phyloP scores from a whole-genome alignment of 2,113 vertebrate genomes.

The Eclectus roratus region DNA sequence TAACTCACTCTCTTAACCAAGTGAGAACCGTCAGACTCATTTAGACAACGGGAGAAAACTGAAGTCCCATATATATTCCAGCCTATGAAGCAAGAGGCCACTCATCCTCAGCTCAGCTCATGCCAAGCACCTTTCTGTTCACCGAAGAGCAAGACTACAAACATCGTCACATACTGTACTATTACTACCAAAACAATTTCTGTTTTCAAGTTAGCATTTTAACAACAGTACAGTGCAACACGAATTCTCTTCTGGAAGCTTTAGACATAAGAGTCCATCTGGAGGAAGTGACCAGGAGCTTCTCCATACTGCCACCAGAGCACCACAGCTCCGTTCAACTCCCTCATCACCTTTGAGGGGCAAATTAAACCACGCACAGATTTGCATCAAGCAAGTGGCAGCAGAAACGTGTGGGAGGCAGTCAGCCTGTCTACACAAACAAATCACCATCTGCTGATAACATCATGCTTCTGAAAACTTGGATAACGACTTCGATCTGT shows the following conservation, averaged over 20 bases:
- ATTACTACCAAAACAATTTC: conserved; percentile 10
- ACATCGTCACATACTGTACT: background rate
- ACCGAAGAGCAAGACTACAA: background rate
- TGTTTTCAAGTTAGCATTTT: background rate
- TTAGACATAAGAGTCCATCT: conserved; percentile 27
- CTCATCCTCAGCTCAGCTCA: conserved; percentile 22
- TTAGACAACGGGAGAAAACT: background rate
- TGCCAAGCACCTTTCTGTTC: background rate
- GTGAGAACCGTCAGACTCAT: background rate
- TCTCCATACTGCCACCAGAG: background rate
- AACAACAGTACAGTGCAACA: conserved; percentile 59
- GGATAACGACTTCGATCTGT: background rate
- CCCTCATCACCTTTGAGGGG: background rate
- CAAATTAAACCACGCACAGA: background rate
- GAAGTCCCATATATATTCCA: conserved; percentile 3
- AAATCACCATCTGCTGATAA: background rate
- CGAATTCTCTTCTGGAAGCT: conserved; percentile 52
- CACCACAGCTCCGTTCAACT: conserved; percentile 1
- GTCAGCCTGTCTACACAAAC: background rate
- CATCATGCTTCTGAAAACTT: background rate
- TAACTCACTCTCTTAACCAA: background rate
- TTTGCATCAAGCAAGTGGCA: background rate
- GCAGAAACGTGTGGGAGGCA: background rate
- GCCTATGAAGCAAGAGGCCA: conserved; percentile 7
- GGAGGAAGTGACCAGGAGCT: conserved; percentile 13